Conservation (phyloP, 2,888 invertebrate species). For the Thelaira solivaga region DNA sequence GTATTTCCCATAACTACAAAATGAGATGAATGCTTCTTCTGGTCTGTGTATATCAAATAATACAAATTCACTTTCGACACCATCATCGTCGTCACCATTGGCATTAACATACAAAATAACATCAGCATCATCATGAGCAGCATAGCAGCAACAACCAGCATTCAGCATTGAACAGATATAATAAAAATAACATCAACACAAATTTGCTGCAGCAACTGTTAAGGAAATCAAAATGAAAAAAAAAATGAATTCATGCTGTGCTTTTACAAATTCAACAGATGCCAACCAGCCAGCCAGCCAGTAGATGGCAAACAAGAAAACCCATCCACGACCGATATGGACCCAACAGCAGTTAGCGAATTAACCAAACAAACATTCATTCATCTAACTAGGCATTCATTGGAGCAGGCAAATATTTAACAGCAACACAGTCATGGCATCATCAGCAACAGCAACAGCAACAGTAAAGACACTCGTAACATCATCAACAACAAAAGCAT, state of each 20-base stretch:
- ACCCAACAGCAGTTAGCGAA: conserved; percentile 12
- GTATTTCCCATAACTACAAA: conserved; percentile 43
- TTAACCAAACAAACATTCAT: conserved; percentile 31
- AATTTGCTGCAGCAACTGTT: conserved; percentile 14
- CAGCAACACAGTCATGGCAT: not conserved
- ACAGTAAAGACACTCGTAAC: conserved; percentile 1
- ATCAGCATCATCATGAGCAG: conserved; percentile 5
- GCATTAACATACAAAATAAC: conserved; percentile 20
- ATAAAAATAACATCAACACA: conserved; percentile 17
- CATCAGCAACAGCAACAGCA: not conserved
- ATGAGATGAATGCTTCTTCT: conserved; percentile 32
- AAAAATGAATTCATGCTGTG: conserved; percentile 50
- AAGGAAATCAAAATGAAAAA: conserved; percentile 36
- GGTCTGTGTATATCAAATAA: conserved; percentile 34
- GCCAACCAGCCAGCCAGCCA: too few species aligned
- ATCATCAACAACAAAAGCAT: conserved; percentile 1
- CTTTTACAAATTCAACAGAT: conserved; percentile 46
- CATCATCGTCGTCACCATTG: conserved; percentile 11
- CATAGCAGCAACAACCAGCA: not conserved
- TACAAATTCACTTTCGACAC: conserved; percentile 56
- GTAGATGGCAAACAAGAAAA: not conserved
- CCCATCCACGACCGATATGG: not conserved
- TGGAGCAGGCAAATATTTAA: conserved; percentile 26
- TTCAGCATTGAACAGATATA: conserved; percentile 14
- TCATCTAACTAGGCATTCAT: conserved; percentile 5